phyloP scores from a whole-genome alignment of 2,797 vertebrate species.

The Furcifer pardalis region DNA sequence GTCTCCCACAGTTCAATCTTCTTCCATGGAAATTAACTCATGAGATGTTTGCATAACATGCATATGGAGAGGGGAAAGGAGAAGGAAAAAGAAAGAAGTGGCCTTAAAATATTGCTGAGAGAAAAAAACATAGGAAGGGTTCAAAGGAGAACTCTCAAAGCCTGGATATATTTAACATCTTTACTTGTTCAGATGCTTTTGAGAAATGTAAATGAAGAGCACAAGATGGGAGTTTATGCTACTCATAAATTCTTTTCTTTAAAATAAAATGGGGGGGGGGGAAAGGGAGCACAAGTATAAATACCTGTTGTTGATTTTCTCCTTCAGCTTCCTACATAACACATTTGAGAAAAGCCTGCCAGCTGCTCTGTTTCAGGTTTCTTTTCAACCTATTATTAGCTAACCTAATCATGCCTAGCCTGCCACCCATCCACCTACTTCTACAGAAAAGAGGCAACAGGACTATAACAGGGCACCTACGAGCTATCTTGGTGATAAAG shows the following conservation, averaged over 20 bases:
- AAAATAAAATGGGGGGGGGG: neutral
- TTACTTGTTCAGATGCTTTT: neutral
- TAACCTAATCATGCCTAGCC: neutral
- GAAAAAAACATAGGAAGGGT: neutral
- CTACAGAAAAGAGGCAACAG: neutral
- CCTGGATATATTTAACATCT: neutral
- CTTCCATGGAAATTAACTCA: neutral
- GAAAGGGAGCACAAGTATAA: neutral
- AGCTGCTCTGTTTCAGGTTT: neutral
- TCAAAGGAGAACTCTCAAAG: neutral
- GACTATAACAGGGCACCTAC: neutral
- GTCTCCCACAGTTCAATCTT: neutral
- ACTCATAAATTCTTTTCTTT: conserved; percentile 1
- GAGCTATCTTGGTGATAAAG: neutral
- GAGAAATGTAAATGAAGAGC: neutral
- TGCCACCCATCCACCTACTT: neutral
- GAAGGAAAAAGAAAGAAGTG: neutral
- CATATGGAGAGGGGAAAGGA: neutral
- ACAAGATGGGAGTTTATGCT: neutral
- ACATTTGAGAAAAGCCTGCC: neutral
- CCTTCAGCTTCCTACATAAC: neutral
- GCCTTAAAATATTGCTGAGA: neutral
- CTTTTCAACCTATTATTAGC: conserved; percentile 4
- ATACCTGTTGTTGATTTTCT: neutral
- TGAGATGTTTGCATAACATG: neutral